Percentiles rank a stretch among this genome's conserved stretches.
Evolutionary conservation across 53 echinoderm and acorn worm genomes (phyloP).

Genomic region (Crossaster papposus): DNA sequence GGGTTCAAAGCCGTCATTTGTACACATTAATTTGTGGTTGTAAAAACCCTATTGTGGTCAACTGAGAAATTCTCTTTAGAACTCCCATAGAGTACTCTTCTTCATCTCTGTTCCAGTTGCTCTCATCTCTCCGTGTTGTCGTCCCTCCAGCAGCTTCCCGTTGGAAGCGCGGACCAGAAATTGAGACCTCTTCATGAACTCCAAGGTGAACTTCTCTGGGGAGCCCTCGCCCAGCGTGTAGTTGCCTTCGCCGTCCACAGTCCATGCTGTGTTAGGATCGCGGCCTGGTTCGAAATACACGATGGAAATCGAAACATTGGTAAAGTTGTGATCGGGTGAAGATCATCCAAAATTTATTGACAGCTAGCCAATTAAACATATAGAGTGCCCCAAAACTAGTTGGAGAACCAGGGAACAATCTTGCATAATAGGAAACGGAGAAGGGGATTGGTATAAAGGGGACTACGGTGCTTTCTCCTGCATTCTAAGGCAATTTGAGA

Average conservation of each 20-base stretch:
- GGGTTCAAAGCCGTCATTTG: not conserved
- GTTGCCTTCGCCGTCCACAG: slow-evolving; percentile 46
- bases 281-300: slow-evolving; percentile 38
- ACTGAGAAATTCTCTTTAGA: slow-evolving; percentile 13
- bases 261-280: slow-evolving; percentile 52
- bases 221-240: slow-evolving; percentile 37
- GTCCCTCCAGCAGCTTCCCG: slow-evolving; percentile 71
- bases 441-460: too few species aligned
- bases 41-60: slow-evolving; percentile 6
- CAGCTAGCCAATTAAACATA: too few species aligned
- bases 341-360: too few species aligned
- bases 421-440: too few species aligned
- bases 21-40: slow-evolving; percentile 33
- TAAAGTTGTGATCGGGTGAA: too few species aligned
- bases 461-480: too few species aligned
- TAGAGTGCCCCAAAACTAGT: too few species aligned
- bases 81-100: slow-evolving; percentile 65
- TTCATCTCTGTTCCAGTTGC: slow-evolving; percentile 56
- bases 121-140: slow-evolving; percentile 73
- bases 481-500: too few species aligned
- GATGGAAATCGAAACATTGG: not conserved
- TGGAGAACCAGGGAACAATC: too few species aligned
- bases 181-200: slow-evolving; percentile 66
- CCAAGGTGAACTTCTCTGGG: slow-evolving; percentile 68
- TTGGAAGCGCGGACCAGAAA: slow-evolving; percentile 73